These are phyloP conservation scores for Leptopterna dolabrata DNA, from an alignment of 2,888 invertebrate species.

Conservation along the genomic window DNA sequence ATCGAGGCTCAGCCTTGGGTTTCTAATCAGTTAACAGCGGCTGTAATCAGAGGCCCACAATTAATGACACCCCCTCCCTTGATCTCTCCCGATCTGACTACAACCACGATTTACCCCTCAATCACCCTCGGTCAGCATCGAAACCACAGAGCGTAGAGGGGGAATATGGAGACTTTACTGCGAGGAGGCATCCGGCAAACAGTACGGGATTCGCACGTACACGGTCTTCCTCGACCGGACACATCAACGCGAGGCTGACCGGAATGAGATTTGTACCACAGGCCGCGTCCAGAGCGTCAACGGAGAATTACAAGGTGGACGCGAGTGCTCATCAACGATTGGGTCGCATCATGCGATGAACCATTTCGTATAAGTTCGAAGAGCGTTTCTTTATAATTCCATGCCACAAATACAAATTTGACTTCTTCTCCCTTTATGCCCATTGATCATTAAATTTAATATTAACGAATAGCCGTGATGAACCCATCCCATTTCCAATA, in stretches of 20 bases:
- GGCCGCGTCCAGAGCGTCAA: no score
- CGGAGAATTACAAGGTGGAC: no score
- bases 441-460: no score
- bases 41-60: background rate
- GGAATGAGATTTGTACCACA: background rate
- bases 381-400: no score
- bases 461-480: no score
- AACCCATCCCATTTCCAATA: no score
- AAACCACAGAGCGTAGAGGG: background rate
- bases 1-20: background rate
- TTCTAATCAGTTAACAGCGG: background rate
- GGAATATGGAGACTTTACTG: background rate
- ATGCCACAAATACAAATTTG: no score
- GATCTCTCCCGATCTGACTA: slow-evolving; percentile 7
- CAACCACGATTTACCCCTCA: slow-evolving; percentile 7
- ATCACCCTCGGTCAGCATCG: background rate
- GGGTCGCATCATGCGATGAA: no score
- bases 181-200: background rate
- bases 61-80: background rate
- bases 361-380: no score
- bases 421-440: no score
- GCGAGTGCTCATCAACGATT: no score
- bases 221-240: background rate
- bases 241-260: background rate
- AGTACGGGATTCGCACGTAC: background rate